Evolutionary conservation across 2,113 vertebrate species (phyloP).

Genomic region (Rallus limicola): DNA sequence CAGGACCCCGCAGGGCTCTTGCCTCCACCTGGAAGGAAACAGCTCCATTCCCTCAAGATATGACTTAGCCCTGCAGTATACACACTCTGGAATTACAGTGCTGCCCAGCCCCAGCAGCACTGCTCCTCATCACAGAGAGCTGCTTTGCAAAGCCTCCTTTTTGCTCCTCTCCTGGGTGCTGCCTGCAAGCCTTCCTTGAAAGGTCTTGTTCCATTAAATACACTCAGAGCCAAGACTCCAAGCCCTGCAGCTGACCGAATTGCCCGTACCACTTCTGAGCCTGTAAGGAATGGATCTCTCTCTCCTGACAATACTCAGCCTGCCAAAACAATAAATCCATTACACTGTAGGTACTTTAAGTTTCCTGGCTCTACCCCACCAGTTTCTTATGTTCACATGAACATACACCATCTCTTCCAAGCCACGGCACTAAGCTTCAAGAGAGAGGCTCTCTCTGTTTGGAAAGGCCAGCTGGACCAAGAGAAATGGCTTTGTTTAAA

Average conservation of each 20-base stretch:
- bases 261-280: background rate
- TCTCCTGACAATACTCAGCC: background rate
- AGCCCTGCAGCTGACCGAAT: background rate
- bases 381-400: background rate
- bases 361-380: background rate
- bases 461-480: conserved; percentile 30
- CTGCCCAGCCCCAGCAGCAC: background rate
- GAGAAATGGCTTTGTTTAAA: conserved; percentile 35
- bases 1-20: background rate
- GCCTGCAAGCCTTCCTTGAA: background rate
- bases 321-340: background rate
- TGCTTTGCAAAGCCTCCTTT: background rate
- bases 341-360: background rate
- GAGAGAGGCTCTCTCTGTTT: conserved; percentile 27
- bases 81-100: background rate
- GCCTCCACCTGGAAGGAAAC: background rate
- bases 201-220: background rate
- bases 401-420: conserved; percentile 2
- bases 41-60: background rate
- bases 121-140: background rate
- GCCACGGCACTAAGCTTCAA: background rate
- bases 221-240: background rate
- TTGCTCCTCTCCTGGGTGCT: background rate
- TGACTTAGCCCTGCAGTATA: background rate
- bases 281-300: background rate